Evolutionary conservation across 2,797 vertebrate genomes (phyloP).

Genomic region (Ceyx erithaca): DNA sequence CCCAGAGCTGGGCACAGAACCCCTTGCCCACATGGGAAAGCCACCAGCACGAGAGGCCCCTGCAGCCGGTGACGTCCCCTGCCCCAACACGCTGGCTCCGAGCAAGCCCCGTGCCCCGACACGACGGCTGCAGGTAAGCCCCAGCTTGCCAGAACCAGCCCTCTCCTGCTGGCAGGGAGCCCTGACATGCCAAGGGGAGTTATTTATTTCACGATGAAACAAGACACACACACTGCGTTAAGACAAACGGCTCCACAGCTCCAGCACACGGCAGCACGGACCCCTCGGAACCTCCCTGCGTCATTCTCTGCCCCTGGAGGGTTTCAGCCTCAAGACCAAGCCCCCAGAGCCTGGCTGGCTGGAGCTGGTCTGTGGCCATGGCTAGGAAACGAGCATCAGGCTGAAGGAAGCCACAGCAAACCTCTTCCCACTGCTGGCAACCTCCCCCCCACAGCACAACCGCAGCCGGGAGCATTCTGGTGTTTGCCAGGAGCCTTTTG

Average conservation of each 20-base stretch:
- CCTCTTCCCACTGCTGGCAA: background rate
- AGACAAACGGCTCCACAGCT: background rate
- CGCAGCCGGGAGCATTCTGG: background rate
- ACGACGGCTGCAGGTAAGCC: slow-evolving; percentile 38
- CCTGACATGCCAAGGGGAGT: slow-evolving; percentile 42
- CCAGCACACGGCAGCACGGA: background rate
- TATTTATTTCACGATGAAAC: slow-evolving; percentile 36
- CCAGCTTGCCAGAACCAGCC: slow-evolving; percentile 49
- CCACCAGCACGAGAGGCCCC: background rate
- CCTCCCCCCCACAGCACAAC: background rate
- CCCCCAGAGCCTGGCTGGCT: background rate
- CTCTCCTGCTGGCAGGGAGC: slow-evolving; percentile 13
- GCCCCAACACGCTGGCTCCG: background rate
- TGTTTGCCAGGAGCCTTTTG: rapidly evolving
- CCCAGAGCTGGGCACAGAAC: background rate
- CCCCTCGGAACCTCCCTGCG: background rate
- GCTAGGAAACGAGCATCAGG: background rate
- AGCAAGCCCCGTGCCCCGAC: background rate
- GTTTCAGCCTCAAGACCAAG: background rate
- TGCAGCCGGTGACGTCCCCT: background rate
- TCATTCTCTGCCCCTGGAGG: background rate
- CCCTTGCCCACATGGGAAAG: background rate
- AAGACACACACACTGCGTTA: background rate
- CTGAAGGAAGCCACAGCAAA: background rate
- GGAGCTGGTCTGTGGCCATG: background rate